These are phyloP conservation scores for Umimayanthus chanpuru DNA, from an alignment of 92 coral and sea anemone genomes.

Conservation along the genomic window DNA sequence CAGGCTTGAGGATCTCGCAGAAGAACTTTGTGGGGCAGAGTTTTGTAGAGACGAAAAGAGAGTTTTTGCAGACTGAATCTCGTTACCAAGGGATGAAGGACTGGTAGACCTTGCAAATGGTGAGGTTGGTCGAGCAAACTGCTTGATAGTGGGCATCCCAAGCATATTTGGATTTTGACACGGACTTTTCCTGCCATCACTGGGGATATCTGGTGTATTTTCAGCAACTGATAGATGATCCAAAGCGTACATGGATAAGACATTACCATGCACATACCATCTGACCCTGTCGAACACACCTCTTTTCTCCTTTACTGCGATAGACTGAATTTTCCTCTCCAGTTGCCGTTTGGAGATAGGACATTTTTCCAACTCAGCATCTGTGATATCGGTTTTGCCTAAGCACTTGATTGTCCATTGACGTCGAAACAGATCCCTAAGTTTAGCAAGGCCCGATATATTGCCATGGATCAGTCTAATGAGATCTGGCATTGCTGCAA, in stretches of 20 bases:
- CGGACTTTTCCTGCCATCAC: constrained; percentile 30
- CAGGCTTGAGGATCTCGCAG: not conserved
- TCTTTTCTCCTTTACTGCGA: constrained; percentile 89
- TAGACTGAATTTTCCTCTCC: constrained; percentile 76
- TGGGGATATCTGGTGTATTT: constrained; percentile 11
- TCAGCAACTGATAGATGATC: constrained; percentile 31
- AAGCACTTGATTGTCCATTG: constrained; percentile 83
- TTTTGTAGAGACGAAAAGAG: not conserved
- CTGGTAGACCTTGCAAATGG: constrained; percentile 19
- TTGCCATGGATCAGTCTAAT: constrained; percentile 85
- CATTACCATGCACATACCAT: constrained; percentile 85
- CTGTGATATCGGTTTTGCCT: constrained; percentile 48
- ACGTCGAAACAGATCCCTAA: constrained; percentile 71
- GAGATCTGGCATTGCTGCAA: constrained; percentile 88
- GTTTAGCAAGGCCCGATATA: constrained; percentile 76
- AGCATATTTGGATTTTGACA: constrained; percentile 17
- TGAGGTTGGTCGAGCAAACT: constrained; percentile 30
- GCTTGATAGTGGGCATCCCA: constrained; percentile 44
- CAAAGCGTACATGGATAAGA: constrained; percentile 66
- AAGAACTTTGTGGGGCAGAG: not conserved
- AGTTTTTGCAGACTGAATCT: not conserved
- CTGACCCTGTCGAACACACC: constrained; percentile 58
- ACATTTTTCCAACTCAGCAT: constrained; percentile 71
- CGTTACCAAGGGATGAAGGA: not conserved
- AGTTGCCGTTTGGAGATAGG: constrained; percentile 91